Conservation (phyloP, 2,888 invertebrate genomes). For the Meta bourneti region DNA sequence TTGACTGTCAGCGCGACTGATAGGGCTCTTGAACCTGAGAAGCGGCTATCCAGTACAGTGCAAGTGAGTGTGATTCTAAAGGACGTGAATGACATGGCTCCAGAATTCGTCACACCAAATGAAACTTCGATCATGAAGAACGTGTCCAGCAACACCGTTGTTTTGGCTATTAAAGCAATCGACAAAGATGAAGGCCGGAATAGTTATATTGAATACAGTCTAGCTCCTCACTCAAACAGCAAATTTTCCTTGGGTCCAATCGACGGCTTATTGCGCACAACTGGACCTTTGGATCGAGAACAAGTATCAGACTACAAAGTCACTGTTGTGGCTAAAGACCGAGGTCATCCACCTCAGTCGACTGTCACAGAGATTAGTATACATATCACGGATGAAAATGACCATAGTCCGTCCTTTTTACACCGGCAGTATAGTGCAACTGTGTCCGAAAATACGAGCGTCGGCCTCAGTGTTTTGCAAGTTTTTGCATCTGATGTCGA, state of each 20-base stretch:
- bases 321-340: conserved; percentile 90
- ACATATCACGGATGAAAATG: conserved; percentile 91
- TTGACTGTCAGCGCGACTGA: conserved; percentile 92
- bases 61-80: conserved; percentile 93
- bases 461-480: conserved; percentile 93
- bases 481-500: conserved; percentile 83
- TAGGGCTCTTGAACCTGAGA: conserved; percentile 87
- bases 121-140: conserved; percentile 91
- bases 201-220: conserved; percentile 91
- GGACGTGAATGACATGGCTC: conserved; percentile 95
- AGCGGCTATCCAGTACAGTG: conserved; percentile 90
- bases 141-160: conserved; percentile 90
- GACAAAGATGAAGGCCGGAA: conserved; percentile 95
- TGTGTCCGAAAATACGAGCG: conserved; percentile 95
- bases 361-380: conserved; percentile 87
- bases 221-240: conserved; percentile 81
- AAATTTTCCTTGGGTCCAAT: conserved; percentile 91
- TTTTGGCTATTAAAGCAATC: conserved; percentile 92
- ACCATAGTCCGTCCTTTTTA: conserved; percentile 93
- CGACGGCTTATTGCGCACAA: conserved; percentile 92
- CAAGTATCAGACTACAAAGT: conserved; percentile 88
- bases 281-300: conserved; percentile 92
- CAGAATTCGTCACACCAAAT: conserved; percentile 89
- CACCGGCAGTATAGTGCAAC: conserved; percentile 91
- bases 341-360: conserved; percentile 90